phyloP scores from a whole-genome alignment of 2,113 vertebrate species.

The Aythya baeri region DNA sequence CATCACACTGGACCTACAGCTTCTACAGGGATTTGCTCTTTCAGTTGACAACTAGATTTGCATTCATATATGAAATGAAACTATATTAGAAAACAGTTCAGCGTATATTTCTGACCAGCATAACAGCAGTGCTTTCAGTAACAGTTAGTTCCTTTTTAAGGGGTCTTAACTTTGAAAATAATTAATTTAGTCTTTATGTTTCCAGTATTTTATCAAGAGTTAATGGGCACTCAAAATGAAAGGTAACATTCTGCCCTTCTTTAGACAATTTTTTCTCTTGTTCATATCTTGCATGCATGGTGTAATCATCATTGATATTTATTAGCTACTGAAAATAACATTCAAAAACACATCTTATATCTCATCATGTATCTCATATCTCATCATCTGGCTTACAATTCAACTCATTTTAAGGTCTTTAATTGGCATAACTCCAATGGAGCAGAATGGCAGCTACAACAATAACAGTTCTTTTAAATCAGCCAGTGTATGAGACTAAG shows the following conservation, averaged over 20 bases:
- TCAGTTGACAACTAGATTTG: neutral
- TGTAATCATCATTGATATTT: neutral
- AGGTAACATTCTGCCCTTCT: neutral
- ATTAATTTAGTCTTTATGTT: neutral
- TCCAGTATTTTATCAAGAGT: neutral
- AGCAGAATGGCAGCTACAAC: neutral
- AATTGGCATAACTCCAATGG: neutral
- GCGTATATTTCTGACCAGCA: neutral
- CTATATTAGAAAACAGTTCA: neutral
- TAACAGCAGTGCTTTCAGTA: neutral
- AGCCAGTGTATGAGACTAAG: neutral
- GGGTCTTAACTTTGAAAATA: neutral
- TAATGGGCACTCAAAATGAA: conserved; percentile 27
- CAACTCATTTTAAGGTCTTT: neutral
- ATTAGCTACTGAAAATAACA: conserved; percentile 30
- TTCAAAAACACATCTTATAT: conserved; percentile 6
- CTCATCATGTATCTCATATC: neutral
- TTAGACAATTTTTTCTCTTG: neutral
- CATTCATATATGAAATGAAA: neutral
- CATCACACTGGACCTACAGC: neutral
- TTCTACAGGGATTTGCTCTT: neutral
- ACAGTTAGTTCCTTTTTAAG: neutral
- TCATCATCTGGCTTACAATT: neutral
- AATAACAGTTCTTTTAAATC: neutral
- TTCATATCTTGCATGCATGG: neutral